Base-by-base conservation (phyloP, 2,888 invertebrate genomes). In the Ptychoptera contaminata region DNA sequence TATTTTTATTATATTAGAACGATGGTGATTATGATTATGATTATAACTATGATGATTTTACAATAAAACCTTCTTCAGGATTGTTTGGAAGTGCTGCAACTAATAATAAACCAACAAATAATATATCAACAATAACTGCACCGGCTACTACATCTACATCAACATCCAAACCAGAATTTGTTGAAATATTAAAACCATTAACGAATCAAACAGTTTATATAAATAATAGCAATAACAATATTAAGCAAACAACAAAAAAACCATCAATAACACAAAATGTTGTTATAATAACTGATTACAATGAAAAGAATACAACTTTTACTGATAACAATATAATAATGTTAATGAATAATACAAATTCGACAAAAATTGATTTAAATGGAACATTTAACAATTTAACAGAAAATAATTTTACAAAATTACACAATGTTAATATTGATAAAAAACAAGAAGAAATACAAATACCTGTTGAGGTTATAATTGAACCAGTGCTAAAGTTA, bases 381-480 rank as follows among this genome's bases (percentile, higher is more conserved):
- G 23, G 23, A 23, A 23, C 23, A 5, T 23, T 23, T 23, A 23
- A 23, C 7, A 23, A 23, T 23, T 23, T 23, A 23, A 23, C 23
- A 23, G 23, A 23, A 23, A 23, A 23, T 7, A 23, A 23, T 23
- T 23, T 23, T 23, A 23, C 23, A 23, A 23, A 23, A 23, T 23
- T 23, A 23, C 3, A 23, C 7, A 23, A 23, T 23, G 3, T 23
- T 23, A 23, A 23, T 23, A 23, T 5, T 23, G 23, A n/a, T n/a
- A n/a, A 23, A 23, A 7, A 23, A 23, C 23, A 23, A 23, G 4
- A 23, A 23, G 23, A 23, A 23, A 23, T 23, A 8, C 42, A 48
- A 37, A 48, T 48, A 37, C 48, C 48, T 11, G 48, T 48, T 16
- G 41, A 48, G 29, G 40, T 48, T 14, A 29, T 48, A 4, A 44